Conservation (phyloP, 2,888 invertebrate genomes). For the Galeopsomyia nigrocyanea region DNA sequence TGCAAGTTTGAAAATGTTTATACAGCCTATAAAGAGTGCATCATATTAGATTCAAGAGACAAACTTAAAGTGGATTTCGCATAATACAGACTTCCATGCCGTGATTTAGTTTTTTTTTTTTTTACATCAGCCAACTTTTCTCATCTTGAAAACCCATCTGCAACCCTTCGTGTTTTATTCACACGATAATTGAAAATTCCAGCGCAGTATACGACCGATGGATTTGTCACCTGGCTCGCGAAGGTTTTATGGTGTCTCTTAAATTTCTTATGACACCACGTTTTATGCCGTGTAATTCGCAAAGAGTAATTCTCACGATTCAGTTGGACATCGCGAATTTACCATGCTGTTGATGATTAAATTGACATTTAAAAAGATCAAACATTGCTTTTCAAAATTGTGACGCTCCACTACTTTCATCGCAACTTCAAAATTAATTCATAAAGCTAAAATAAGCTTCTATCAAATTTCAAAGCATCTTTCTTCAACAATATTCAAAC, state of each 20-base stretch:
- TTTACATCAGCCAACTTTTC: constrained; percentile 23
- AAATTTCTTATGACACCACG: constrained; percentile 51
- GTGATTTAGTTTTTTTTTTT: too few relatives aligned
- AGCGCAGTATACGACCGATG: constrained; percentile 59
- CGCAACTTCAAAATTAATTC: too few relatives aligned
- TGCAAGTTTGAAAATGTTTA: neutral
- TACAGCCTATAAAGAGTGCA: too few relatives aligned
- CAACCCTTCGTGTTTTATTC: constrained; percentile 60
- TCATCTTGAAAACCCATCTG: constrained; percentile 39
- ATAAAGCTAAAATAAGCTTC: too few relatives aligned
- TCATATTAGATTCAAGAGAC: constrained; percentile 59
- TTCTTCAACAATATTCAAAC: constrained; percentile 5
- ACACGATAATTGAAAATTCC: constrained; percentile 65
- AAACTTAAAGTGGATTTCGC: constrained; percentile 57
- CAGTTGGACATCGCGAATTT: too few relatives aligned
- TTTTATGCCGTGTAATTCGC: neutral
- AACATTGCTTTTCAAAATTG: too few relatives aligned
- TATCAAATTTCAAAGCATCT: neutral
- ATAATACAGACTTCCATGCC: too few relatives aligned
- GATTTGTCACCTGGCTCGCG: constrained; percentile 60
- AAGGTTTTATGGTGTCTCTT: constrained; percentile 59
- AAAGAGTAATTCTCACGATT: too few relatives aligned
- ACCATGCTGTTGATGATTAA: too few relatives aligned
- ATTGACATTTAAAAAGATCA: too few relatives aligned
- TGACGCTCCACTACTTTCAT: too few relatives aligned